A percentile compares a stretch with the other conserved stretches of the same genome.
These are phyloP conservation scores for Phalacrocorax pelagicus DNA, from an alignment of 2,113 vertebrate genomes.

Conservation along the genomic window DNA sequence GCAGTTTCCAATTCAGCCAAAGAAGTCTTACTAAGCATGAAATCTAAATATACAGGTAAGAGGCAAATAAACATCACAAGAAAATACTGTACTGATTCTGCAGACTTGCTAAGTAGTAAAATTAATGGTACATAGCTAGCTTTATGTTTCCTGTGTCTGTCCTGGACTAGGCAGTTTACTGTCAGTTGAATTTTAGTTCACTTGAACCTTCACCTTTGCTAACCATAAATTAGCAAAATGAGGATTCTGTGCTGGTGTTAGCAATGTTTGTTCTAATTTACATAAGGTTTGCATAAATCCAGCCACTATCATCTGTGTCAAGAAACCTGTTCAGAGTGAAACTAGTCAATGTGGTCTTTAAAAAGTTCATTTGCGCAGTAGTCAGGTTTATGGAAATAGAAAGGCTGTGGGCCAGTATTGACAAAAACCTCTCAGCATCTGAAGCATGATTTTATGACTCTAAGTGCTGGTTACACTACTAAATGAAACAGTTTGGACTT, in stretches of 20 bases:
- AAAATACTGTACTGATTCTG: background rate
- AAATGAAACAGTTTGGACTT: background rate
- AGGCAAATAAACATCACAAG: background rate
- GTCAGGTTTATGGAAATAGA: background rate
- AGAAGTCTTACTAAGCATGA: background rate
- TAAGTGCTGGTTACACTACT: background rate
- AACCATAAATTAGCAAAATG: background rate
- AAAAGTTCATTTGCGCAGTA: background rate
- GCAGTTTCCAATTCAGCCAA: background rate
- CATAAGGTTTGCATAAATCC: background rate
- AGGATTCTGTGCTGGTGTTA: background rate
- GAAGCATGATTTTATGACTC: background rate
- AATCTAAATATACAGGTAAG: background rate
- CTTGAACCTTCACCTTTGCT: background rate
- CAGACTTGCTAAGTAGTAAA: background rate
- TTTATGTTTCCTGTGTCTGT: background rate
- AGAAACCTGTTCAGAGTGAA: background rate
- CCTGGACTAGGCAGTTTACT: background rate
- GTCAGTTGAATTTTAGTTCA: background rate
- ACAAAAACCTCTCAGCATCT: background rate
- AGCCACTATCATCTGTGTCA: background rate
- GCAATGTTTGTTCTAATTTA: background rate
- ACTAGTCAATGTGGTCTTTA: background rate
- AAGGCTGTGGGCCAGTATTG: background rate
- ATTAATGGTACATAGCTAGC: background rate